These are phyloP conservation scores for Phylloscopus whistleri DNA, from an alignment of 2,113 vertebrate genomes.

Conservation along the genomic window DNA sequence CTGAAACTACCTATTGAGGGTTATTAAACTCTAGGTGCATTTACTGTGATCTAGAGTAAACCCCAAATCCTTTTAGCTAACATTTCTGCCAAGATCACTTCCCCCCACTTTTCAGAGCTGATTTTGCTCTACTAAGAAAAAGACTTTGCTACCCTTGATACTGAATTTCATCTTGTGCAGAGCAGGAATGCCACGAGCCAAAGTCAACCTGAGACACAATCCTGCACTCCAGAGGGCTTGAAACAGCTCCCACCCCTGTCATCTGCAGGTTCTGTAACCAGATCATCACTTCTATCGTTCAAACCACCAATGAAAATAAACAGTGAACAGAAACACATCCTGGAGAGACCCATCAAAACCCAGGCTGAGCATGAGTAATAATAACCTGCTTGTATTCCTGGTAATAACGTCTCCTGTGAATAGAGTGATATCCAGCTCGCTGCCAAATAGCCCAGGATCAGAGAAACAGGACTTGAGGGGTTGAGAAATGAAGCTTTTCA, in stretches of 20 bases:
- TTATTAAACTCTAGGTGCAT: neutral
- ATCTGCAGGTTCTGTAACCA: neutral
- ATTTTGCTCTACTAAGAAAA: neutral
- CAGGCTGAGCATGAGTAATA: conserved; percentile 18
- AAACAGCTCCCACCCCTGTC: neutral
- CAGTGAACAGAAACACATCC: neutral
- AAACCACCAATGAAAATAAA: conserved; percentile 19
- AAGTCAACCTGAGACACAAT: neutral
- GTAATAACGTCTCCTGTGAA: conserved; percentile 9
- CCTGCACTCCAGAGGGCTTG: neutral
- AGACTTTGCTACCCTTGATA: neutral
- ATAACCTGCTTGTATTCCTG: conserved; percentile 34
- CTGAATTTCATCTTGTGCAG: neutral
- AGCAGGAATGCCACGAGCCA: neutral
- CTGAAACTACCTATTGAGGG: neutral
- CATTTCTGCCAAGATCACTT: neutral
- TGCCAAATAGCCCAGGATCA: conserved; percentile 12
- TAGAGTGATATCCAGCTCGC: neutral
- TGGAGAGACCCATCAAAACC: conserved; percentile 41
- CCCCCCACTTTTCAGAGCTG: neutral
- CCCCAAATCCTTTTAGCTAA: neutral
- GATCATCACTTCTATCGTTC: neutral
- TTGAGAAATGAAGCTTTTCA: neutral
- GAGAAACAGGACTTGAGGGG: neutral
- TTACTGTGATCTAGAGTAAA: fast-evolving